Percentiles rank a stretch among this genome's conserved stretches.
phyloP scores from a whole-genome alignment of 2,113 vertebrate species.

The Mobula birostris region DNA sequence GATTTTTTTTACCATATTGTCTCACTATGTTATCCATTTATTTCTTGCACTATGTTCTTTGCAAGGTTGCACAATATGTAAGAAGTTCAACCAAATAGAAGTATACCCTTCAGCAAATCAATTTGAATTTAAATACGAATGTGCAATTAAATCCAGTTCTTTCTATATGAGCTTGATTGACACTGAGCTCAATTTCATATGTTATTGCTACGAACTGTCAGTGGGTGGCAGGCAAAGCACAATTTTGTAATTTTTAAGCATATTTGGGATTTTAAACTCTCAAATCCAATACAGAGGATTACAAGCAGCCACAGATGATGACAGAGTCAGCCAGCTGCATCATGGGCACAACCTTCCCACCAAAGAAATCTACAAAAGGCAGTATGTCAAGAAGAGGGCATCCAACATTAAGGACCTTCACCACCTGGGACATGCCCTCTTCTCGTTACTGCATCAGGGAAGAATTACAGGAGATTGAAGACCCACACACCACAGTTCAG shows the following conservation, averaged over 20 bases:
- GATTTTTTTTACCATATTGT: not conserved
- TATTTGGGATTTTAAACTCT: not conserved
- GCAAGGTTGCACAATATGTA: not conserved
- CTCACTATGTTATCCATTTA: not conserved
- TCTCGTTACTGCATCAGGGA: too few relatives aligned
- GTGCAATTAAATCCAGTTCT: not conserved
- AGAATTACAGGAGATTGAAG: too few relatives aligned
- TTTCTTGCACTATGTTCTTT: not conserved
- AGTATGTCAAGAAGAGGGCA: too few relatives aligned
- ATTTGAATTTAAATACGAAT: not conserved
- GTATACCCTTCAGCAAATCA: not conserved
- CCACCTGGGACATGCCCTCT: too few relatives aligned
- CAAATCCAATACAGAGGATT: not conserved
- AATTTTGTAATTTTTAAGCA: not conserved
- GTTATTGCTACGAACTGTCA: slow-evolving; percentile 17
- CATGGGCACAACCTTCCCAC: too few relatives aligned
- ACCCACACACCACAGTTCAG: too few relatives aligned
- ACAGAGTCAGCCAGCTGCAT: too few relatives aligned
- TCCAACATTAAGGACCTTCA: too few relatives aligned
- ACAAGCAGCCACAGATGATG: too few relatives aligned
- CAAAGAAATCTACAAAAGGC: too few relatives aligned
- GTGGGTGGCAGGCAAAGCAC: slow-evolving; percentile 24
- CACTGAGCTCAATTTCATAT: not conserved
- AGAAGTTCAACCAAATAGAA: not conserved
- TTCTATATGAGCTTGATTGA: not conserved